Percentiles rank a stretch among this genome's conserved stretches.
Evolutionary conservation across 2,113 vertebrate genomes (phyloP).

Genomic region (Centropus unirufus): DNA sequence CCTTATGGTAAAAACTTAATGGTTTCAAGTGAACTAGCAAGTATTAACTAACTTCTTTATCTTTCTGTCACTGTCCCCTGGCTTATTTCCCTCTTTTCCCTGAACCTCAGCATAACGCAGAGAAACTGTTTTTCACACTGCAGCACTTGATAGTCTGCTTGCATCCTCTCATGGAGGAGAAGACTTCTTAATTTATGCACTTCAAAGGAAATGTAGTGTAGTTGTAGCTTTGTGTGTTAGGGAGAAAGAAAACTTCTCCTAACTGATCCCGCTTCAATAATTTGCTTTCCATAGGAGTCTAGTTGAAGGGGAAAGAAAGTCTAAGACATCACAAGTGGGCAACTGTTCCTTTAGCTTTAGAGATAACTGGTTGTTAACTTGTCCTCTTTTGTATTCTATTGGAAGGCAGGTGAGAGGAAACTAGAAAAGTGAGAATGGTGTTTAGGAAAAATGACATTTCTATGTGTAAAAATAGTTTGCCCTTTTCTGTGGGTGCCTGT

Average conservation of each 20-base stretch:
- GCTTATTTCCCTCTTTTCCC: not conserved
- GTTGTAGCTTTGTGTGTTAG: not conserved
- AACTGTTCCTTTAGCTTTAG: not conserved
- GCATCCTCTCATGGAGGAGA: accelerated
- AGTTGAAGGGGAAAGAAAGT: not conserved
- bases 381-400: accelerated
- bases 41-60: not conserved
- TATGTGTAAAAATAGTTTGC: not conserved
- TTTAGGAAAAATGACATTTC: not conserved
- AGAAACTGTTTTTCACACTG: not conserved
- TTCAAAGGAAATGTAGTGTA: accelerated
- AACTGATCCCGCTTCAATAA: not conserved
- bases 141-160: not conserved
- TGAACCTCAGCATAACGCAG: not conserved
- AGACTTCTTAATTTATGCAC: accelerated
- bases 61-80: not conserved
- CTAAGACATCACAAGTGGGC: not conserved
- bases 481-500: not conserved
- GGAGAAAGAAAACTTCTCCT: not conserved
- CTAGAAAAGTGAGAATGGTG: not conserved
- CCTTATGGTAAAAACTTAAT: not conserved
- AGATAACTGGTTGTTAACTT: not conserved
- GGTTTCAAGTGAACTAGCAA: not conserved
- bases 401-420: not conserved
- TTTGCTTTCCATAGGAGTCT: not conserved